Evolutionary conservation across 2,888 invertebrate genomes (phyloP).

Genomic region (Chalcosyrphus nemorum): DNA sequence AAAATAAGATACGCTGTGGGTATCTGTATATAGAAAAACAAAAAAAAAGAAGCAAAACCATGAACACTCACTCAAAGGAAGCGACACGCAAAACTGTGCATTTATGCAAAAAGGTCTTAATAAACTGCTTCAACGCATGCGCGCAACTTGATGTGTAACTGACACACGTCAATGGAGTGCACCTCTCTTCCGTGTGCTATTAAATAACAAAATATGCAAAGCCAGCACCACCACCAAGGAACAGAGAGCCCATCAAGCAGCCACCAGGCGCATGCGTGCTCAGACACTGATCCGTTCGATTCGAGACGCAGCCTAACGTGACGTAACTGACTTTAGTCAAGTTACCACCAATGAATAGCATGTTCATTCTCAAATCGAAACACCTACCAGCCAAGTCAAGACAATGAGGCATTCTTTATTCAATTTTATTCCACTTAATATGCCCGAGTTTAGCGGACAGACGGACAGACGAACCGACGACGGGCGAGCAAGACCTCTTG

Average conservation of each 20-base stretch:
- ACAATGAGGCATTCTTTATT: conserved; percentile 31
- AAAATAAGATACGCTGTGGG: neutral
- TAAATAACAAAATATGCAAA: conserved; percentile 67
- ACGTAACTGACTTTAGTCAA: conserved; percentile 64
- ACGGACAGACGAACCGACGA: too few relatives aligned
- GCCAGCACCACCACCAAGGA: conserved; percentile 20
- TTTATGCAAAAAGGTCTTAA: conserved; percentile 67
- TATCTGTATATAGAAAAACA: neutral
- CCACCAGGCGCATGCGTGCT: conserved; percentile 55
- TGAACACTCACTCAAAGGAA: conserved; percentile 56
- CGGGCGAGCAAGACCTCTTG: conserved; percentile 41
- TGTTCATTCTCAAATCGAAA: neutral
- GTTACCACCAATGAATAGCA: conserved; percentile 22
- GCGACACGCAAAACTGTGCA: conserved; percentile 68
- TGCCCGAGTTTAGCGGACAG: too few relatives aligned
- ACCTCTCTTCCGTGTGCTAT: conserved; percentile 69
- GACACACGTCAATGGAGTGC: conserved; percentile 70
- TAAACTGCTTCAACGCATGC: conserved; percentile 64
- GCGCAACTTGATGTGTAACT: conserved; percentile 63
- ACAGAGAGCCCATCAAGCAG: conserved; percentile 16
- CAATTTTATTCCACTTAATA: conserved; percentile 46
- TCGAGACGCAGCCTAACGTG: conserved; percentile 55
- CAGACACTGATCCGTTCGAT: conserved; percentile 57
- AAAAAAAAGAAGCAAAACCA: conserved; percentile 34
- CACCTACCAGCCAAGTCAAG: neutral